Conservation (phyloP, 2,113 vertebrate genomes). For the Monopterus albus region DNA sequence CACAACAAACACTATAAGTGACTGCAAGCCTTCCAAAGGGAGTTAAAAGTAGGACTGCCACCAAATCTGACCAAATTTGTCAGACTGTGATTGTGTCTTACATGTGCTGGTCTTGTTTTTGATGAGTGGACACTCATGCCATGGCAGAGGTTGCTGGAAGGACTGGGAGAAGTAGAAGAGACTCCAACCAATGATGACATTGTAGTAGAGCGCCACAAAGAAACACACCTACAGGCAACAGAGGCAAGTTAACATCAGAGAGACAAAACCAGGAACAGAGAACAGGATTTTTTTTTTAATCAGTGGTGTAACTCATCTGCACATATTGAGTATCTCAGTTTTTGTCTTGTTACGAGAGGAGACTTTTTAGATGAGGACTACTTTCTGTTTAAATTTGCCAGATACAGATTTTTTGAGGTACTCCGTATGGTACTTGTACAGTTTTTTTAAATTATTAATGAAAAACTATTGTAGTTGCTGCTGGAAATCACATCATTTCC, state of each 20-base stretch:
- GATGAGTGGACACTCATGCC: constrained; percentile 94
- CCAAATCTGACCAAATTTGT: background rate
- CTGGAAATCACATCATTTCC: background rate
- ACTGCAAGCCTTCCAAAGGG: too few species aligned
- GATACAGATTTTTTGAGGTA: too few species aligned
- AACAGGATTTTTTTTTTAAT: background rate
- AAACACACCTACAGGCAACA: constrained; percentile 88
- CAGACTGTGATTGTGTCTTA: constrained; percentile 73
- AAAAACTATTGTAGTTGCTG: background rate
- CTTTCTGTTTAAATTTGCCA: too few species aligned
- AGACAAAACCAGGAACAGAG: background rate
- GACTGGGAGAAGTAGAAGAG: constrained; percentile 99
- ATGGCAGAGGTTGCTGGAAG: constrained; percentile 95
- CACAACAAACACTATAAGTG: background rate
- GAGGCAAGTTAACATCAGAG: background rate
- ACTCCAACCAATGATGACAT: constrained; percentile 98
- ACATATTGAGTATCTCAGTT: too few species aligned
- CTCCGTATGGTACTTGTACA: too few species aligned
- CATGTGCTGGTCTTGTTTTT: constrained; percentile 91
- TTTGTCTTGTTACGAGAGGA: too few species aligned
- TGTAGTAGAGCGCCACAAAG: constrained; percentile 98
- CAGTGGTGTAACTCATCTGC: too few species aligned
- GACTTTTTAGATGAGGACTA: too few species aligned
- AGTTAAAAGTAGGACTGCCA: background rate
- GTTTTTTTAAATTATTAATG: background rate